phyloP scores from a whole-genome alignment of 2,113 vertebrate genomes.

The Litocranius walleri region DNA sequence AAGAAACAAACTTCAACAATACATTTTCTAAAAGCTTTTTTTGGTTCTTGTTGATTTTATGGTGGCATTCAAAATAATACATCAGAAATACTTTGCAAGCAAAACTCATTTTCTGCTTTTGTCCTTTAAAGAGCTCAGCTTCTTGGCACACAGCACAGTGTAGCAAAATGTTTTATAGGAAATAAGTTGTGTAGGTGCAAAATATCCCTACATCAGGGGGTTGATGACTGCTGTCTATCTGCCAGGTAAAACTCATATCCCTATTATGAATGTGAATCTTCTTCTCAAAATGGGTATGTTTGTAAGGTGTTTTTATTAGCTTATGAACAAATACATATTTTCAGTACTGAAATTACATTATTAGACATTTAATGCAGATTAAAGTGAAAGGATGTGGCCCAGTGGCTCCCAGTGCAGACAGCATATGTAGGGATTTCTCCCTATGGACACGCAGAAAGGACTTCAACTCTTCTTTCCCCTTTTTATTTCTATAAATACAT shows the following conservation, averaged over 20 bases:
- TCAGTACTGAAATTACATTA: constrained; percentile 47
- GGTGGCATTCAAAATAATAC: not conserved
- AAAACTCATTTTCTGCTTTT: constrained; percentile 54
- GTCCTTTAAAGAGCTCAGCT: constrained; percentile 62
- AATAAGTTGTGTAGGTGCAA: constrained; percentile 67
- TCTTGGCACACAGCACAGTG: constrained; percentile 18
- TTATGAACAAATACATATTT: constrained; percentile 37
- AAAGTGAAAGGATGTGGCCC: not conserved
- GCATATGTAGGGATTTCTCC: not conserved
- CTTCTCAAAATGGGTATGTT: constrained; percentile 22
- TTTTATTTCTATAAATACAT: not conserved
- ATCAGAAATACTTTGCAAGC: constrained; percentile 45
- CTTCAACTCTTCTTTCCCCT: not conserved
- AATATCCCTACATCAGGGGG: not conserved
- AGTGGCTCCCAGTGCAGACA: not conserved
- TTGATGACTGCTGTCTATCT: constrained; percentile 8
- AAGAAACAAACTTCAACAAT: constrained; percentile 6
- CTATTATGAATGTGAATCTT: constrained; percentile 51
- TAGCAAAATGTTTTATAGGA: constrained; percentile 62
- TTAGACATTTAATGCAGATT: not conserved
- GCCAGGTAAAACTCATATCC: constrained; percentile 55
- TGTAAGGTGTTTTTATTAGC: constrained; percentile 59
- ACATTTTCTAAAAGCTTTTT: constrained; percentile 27
- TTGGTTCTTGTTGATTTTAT: constrained; percentile 1
- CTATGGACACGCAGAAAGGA: not conserved